Evolutionary conservation across 2,888 invertebrate species (phyloP), one percentile per base, ranked within the genome.

Genomic region (Apotomis turbidana): DNA sequence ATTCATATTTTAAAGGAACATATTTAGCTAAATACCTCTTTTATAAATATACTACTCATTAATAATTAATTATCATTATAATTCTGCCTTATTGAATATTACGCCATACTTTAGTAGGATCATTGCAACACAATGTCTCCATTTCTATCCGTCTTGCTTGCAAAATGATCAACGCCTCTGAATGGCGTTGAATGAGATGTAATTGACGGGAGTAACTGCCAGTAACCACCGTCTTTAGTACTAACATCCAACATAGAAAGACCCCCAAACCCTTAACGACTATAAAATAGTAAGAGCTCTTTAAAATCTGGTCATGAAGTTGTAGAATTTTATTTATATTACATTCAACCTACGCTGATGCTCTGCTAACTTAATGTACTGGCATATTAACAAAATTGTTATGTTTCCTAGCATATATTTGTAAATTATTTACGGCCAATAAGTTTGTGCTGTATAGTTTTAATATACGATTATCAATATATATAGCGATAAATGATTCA

Each of bases 251-350:
- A n/a, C 9, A 9, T 46, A 58, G 13, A 3, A 68, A 68, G 54
- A 46, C 46, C 13, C 13, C 27, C 9, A 4, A 9, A 27, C 12
- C 5, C 10, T 41, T 3, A 6, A 12, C 41, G 41, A 55, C 5
- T 6, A 5, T 4, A 12, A 44, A 63, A 41, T 3, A 5, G 3
- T 13, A 6, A 58, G 15, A 51, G 68, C n/a, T 68, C 59, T 54
- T 15, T 2, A 38, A 0, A 59, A 9, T 4, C 38, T 68, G 72
- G 72, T 58, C 41, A 13, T 5, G 9, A 41, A 72, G 62, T 59
- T 63, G 54, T 72, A 63, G 68, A 72, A 62, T 46, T 72, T 72
- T 68, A 72, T 72, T 71, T 68, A 72, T 68, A 68, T 72, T 58
- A 59, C 38, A 9, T 58, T 62, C 72, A 46, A 41, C 68, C 72